Evolutionary conservation across 2,888 invertebrate genomes (phyloP).

Genomic region (Tenthredo amoena): DNA sequence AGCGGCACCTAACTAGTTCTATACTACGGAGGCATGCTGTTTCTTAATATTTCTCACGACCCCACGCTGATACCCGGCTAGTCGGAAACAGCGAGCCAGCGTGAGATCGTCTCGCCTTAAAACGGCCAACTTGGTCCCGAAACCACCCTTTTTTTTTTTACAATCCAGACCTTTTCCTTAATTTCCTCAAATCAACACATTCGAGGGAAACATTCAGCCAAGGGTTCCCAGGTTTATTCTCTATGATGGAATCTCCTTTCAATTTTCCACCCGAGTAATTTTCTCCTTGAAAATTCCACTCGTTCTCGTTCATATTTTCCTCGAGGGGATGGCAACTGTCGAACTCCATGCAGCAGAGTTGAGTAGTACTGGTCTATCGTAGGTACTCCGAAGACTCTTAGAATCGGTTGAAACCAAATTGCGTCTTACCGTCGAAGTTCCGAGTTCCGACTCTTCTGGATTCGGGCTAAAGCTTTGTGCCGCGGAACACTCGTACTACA

Average conservation of each 20-base stretch:
- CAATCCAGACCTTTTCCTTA: not conserved
- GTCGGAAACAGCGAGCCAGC: not conserved
- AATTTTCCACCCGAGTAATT: not conserved
- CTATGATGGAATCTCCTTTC: not conserved
- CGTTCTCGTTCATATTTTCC: constrained; percentile 8
- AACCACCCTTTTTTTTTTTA: not conserved
- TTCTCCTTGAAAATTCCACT: not conserved
- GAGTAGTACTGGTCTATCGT: not conserved
- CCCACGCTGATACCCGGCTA: not conserved
- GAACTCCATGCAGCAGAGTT: not conserved
- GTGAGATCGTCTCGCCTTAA: not conserved
- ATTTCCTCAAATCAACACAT: not conserved
- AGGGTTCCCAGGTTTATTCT: not conserved
- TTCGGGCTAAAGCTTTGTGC: constrained; percentile 31
- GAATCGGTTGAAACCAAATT: constrained; percentile 24
- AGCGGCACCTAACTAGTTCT: not conserved
- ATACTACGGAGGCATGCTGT: not conserved
- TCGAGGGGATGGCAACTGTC: not conserved
- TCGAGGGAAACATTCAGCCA: not conserved
- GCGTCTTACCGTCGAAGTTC: constrained; percentile 29
- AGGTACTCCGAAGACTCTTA: not conserved
- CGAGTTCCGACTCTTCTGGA: not conserved
- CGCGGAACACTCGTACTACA: not conserved
- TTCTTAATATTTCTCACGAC: not conserved
- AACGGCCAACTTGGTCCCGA: not conserved